Conservation (phyloP, 1,140 invertebrate genomes). For the Caenorhabditis tropicalis region DNA sequence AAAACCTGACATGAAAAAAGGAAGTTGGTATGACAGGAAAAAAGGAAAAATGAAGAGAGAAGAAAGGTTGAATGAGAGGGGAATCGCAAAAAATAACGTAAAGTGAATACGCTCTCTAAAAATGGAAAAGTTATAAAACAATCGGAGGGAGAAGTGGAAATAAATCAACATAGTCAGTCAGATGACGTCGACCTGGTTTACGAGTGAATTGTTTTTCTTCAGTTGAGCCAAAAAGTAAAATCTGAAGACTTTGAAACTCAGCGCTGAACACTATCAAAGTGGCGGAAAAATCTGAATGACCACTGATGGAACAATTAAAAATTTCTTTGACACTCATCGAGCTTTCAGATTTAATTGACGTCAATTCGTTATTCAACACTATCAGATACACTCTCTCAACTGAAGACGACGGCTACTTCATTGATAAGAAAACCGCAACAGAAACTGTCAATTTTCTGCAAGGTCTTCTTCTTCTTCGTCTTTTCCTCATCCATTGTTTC, state of each 20-base stretch:
- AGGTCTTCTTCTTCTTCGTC: not conserved
- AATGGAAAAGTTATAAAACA: not conserved
- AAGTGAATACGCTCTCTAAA: not conserved
- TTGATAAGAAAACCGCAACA: not conserved
- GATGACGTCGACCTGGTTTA: not conserved
- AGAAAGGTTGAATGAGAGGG: not conserved
- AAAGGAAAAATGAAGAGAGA: not conserved
- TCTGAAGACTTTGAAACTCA: not conserved
- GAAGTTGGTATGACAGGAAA: not conserved
- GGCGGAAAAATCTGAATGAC: no score
- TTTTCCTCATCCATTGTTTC: conserved; percentile 15
- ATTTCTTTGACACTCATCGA: no score
- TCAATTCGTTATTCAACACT: not conserved
- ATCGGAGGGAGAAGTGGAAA: not conserved
- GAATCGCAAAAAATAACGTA: not conserved
- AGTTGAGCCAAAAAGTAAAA: not conserved
- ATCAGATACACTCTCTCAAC: not conserved
- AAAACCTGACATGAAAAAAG: conserved; percentile 36
- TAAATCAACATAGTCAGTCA: conserved; percentile 12
- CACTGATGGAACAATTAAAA: no score
- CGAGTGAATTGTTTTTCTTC: not conserved
- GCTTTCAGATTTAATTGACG: no score
- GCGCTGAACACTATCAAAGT: no score
- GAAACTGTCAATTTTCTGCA: conserved; percentile 40
- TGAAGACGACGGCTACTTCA: not conserved